Percentiles rank a stretch among this genome's conserved stretches.
These are phyloP conservation scores for Elmis aenea DNA, from an alignment of 2,888 invertebrate species.

Conservation along the genomic window DNA sequence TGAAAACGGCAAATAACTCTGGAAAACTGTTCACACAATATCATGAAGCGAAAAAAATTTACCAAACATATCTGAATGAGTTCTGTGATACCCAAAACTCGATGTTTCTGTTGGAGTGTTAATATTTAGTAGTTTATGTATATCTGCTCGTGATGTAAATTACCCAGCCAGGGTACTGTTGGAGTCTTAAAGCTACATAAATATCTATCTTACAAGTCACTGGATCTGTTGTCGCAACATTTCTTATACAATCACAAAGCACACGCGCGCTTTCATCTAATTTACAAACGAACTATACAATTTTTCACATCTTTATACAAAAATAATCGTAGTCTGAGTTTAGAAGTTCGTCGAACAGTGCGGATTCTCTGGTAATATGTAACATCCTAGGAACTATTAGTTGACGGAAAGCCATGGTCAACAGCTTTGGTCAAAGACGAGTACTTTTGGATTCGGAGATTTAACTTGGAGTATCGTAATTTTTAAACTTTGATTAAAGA, in stretches of 20 bases:
- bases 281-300: too few species aligned
- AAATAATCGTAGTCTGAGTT: too few species aligned
- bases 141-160: background rate
- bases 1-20: too few species aligned
- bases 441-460: background rate
- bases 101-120: too few species aligned
- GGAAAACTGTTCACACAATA: too few species aligned
- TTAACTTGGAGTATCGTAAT: background rate
- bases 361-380: conserved; percentile 8
- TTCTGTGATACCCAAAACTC: too few species aligned
- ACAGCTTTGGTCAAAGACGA: conserved; percentile 12
- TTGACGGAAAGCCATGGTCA: conserved; percentile 11
- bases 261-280: conserved; percentile 1
- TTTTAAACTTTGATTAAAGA: too few species aligned
- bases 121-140: too few species aligned
- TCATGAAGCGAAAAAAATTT: too few species aligned
- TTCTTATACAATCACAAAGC: conserved; percentile 3
- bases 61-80: too few species aligned
- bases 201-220: conserved; percentile 4
- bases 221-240: background rate
- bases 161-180: background rate
- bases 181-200: conserved; percentile 4
- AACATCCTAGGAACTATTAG: conserved; percentile 23
- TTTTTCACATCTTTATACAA: too few species aligned
- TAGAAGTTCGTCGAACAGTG: too few species aligned